Percentiles rank a stretch among this genome's conserved stretches.
These are phyloP conservation scores for Philonicus albiceps DNA, from an alignment of 2,888 invertebrate genomes.

Conservation along the genomic window DNA sequence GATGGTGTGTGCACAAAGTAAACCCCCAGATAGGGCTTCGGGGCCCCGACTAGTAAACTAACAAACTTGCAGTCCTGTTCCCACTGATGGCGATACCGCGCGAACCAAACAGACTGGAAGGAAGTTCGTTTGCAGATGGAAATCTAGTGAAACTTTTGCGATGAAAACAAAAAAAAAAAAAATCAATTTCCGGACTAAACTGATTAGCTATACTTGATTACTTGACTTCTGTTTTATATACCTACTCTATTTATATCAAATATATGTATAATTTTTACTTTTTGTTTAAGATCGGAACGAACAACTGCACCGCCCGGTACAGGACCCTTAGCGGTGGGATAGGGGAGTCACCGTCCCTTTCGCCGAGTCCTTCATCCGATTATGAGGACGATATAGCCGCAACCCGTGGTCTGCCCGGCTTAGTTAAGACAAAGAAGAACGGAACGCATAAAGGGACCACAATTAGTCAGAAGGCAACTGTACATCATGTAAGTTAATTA, in stretches of 20 bases:
- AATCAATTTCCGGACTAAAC: conserved; percentile 36
- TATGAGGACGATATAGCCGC: conserved; percentile 75
- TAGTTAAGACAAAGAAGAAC: conserved; percentile 62
- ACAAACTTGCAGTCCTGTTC: not conserved
- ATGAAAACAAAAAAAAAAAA: not conserved
- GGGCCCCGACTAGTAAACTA: not conserved
- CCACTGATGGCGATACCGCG: not conserved
- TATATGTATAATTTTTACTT: conserved; percentile 18
- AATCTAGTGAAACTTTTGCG: conserved; percentile 29
- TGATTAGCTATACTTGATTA: conserved; percentile 35
- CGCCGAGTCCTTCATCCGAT: conserved; percentile 74
- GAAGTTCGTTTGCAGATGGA: conserved; percentile 39
- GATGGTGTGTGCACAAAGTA: conserved; percentile 35
- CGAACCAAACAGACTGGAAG: conserved; percentile 25
- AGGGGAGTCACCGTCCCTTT: conserved; percentile 66
- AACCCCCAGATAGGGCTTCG: conserved; percentile 12
- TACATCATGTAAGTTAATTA: conserved; percentile 71
- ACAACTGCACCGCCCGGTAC: conserved; percentile 64
- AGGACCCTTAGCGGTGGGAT: conserved; percentile 67
- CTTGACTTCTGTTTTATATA: not conserved
- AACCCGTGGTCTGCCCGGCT: conserved; percentile 59
- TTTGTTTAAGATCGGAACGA: conserved; percentile 61
- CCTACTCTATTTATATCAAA: not conserved
- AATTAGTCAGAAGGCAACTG: conserved; percentile 70
- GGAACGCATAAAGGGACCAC: conserved; percentile 62